These are phyloP conservation scores for Torymus auratus DNA, from an alignment of 2,888 invertebrate genomes.

Conservation along the genomic window DNA sequence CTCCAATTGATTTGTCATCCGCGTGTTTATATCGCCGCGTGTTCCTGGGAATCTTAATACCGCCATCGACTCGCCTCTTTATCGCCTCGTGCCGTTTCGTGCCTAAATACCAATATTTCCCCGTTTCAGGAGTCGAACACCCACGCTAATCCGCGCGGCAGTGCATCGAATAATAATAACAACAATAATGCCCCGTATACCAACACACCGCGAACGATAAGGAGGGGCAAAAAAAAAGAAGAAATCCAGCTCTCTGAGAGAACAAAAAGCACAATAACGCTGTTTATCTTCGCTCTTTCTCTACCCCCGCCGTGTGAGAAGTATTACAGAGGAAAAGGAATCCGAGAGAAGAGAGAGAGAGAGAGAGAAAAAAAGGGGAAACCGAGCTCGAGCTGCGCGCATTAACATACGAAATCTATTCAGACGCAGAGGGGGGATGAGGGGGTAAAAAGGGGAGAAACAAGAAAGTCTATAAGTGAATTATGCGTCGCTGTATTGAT, in stretches of 20 bases:
- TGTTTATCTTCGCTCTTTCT: conserved; percentile 42
- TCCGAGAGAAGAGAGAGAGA: background rate
- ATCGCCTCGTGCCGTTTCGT: no score
- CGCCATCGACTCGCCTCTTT: no score
- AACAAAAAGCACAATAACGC: conserved; percentile 48
- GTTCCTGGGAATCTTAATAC: no score
- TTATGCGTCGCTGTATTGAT: conserved; percentile 59
- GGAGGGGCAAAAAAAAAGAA: conserved; percentile 3
- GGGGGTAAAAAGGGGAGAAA: conserved; percentile 20
- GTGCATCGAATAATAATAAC: no score
- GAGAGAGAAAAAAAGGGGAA: conserved; percentile 15
- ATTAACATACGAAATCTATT: conserved; percentile 59
- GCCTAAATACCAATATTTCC: no score
- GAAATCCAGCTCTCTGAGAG: conserved; percentile 13
- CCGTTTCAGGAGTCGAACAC: no score
- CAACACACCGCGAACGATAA: background rate
- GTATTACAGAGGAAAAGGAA: background rate
- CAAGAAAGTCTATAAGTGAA: conserved; percentile 57
- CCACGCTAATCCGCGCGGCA: no score
- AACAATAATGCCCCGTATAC: no score
- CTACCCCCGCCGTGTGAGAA: conserved; percentile 34
- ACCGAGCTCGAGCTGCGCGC: background rate
- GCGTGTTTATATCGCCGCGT: no score
- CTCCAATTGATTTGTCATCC: no score
- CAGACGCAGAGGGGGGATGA: conserved; percentile 33